Conservation (phyloP, 2,888 invertebrate genomes). For the Aphelenchoides bicaudatus region DNA sequence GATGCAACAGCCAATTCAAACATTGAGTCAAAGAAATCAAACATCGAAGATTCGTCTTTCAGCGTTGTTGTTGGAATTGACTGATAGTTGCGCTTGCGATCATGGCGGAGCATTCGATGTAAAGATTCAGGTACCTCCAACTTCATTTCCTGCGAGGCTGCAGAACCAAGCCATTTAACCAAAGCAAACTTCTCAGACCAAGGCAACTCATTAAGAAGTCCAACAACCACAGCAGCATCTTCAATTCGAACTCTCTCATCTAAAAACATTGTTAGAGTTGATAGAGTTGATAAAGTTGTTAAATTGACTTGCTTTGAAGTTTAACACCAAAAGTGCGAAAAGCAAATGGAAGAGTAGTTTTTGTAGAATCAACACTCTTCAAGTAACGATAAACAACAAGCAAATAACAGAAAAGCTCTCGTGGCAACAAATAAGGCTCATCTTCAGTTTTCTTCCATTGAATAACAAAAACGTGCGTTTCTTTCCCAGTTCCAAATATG, state of each 20-base stretch:
- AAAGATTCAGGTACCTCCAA: constrained; percentile 3
- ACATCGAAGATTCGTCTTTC: neutral
- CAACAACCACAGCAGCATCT: neutral
- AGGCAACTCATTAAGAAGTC: neutral
- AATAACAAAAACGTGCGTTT: neutral
- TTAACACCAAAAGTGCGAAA: neutral
- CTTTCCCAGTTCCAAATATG: neutral
- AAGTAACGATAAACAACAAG: neutral
- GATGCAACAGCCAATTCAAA: constrained; percentile 3
- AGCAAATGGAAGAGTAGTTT: neutral
- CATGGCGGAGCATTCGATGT: constrained; percentile 1
- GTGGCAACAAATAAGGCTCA: neutral
- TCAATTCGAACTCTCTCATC: neutral
- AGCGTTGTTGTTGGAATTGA: too few species aligned
- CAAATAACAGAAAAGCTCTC: neutral
- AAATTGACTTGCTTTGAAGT: neutral
- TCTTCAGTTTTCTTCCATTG: neutral
- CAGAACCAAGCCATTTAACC: neutral
- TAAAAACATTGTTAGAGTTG: neutral
- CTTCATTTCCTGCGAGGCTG: neutral
- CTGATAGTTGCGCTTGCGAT: neutral
- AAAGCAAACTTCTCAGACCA: neutral
- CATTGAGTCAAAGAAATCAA: neutral
- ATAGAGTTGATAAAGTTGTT: neutral
- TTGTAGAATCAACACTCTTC: neutral